Conservation (phyloP, 2,113 vertebrate species). For the Amblyopsis rosae region DNA sequence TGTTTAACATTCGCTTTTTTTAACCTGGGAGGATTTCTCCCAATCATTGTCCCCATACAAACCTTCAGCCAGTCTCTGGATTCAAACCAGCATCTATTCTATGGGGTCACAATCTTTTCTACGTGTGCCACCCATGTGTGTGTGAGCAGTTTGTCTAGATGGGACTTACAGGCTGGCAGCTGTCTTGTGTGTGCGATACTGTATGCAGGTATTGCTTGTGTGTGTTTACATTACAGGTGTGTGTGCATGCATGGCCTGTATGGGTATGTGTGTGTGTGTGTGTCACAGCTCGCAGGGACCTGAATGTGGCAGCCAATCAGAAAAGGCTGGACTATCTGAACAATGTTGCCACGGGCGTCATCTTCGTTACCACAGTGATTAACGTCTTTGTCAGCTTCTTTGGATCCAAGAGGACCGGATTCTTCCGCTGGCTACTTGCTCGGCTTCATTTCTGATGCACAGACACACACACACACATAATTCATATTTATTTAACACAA, state of each 20-base stretch:
- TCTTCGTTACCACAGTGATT: constrained; percentile 61
- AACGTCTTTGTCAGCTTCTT: constrained; percentile 76
- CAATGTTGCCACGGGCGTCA: constrained; percentile 67
- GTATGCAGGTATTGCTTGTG: background rate
- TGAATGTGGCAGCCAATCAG: constrained; percentile 74
- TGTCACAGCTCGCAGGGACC: constrained; percentile 70
- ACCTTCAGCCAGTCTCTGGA: background rate
- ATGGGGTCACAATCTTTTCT: background rate
- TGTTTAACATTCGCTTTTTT: no score
- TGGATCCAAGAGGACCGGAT: constrained; percentile 71
- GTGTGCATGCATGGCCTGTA: background rate
- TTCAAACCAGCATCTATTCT: background rate
- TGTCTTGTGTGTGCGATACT: constrained; percentile 1
- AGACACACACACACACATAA: constrained; percentile 10
- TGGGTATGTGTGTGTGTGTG: constrained; percentile 33
- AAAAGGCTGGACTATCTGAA: constrained; percentile 73
- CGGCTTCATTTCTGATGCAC: constrained; percentile 68
- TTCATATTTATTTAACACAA: background rate
- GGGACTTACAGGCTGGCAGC: background rate
- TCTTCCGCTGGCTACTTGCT: constrained; percentile 74
- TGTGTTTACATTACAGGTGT: constrained; percentile 11
- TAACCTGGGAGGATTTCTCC: background rate
- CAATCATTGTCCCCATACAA: background rate
- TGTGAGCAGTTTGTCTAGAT: constrained; percentile 3
- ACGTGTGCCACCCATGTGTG: background rate